Evolutionary conservation across 2,113 vertebrate genomes (phyloP).

Genomic region (Raja brachyura): DNA sequence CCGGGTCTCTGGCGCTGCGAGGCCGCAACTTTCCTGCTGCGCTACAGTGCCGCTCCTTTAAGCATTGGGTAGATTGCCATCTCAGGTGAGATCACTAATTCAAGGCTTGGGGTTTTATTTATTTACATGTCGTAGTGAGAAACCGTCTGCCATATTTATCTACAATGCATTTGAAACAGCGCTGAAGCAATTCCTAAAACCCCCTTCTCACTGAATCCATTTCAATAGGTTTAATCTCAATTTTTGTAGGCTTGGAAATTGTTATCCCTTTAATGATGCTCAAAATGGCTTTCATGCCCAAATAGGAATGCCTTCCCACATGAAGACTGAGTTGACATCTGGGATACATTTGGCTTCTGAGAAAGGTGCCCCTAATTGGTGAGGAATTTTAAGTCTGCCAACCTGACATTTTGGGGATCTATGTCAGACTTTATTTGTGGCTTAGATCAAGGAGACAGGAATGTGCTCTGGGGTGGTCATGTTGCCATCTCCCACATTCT

Average conservation of each 20-base stretch:
- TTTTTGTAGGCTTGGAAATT: constrained; percentile 15
- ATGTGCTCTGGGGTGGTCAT: constrained; percentile 9
- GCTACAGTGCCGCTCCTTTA: too few species aligned
- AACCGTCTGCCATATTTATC: neutral
- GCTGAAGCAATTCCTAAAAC: neutral
- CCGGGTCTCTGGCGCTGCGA: too few species aligned
- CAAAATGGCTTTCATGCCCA: neutral
- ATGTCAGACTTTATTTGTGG: neutral
- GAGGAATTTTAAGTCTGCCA: constrained; percentile 13
- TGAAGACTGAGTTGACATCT: constrained; percentile 15
- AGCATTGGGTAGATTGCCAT: neutral
- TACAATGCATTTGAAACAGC: too few species aligned
- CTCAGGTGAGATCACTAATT: neutral
- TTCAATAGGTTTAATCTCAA: neutral
- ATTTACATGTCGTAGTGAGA: neutral
- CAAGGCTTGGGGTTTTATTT: neutral
- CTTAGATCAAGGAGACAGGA: constrained; percentile 11
- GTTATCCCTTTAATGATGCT: neutral
- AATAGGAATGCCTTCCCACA: neutral
- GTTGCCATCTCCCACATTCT: neutral
- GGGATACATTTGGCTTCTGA: neutral
- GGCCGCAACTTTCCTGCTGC: too few species aligned
- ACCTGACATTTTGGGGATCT: neutral
- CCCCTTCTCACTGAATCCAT: neutral
- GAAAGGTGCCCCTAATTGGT: constrained; percentile 24